Evolutionary conservation across 2,888 invertebrate species (phyloP).

Genomic region (Argynnis bischoffii): DNA sequence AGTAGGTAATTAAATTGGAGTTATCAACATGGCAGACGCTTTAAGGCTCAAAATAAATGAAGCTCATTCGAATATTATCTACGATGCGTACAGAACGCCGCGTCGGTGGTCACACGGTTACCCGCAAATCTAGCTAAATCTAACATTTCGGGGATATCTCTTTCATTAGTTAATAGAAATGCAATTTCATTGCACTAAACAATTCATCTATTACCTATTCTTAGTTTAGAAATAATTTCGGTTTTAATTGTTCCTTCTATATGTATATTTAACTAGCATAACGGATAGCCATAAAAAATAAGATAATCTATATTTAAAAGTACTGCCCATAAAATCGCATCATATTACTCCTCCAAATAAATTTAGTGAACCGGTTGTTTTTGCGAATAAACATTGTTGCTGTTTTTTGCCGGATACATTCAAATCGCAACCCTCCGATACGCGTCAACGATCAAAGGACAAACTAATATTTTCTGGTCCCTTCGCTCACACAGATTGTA

Average conservation of each 20-base stretch:
- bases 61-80: constrained; percentile 49
- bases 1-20: constrained; percentile 55
- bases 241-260: too few relatives aligned
- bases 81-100: constrained; percentile 40
- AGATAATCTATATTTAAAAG: neutral
- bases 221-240: too few relatives aligned
- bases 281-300: neutral
- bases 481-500: constrained; percentile 40
- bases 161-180: constrained; percentile 18
- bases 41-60: constrained; percentile 48
- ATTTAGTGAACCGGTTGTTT: constrained; percentile 33
- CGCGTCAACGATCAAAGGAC: constrained; percentile 56
- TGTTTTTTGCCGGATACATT: constrained; percentile 50
- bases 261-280: neutral
- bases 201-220: too few relatives aligned
- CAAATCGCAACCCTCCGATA: constrained; percentile 49
- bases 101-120: constrained; percentile 41
- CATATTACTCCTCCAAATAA: constrained; percentile 30
- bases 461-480: constrained; percentile 43
- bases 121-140: constrained; percentile 46
- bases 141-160: constrained; percentile 27
- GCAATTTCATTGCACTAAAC: constrained; percentile 14
- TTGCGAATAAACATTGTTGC: constrained; percentile 49
- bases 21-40: constrained; percentile 48
- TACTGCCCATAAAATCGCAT: constrained; percentile 30